These are phyloP conservation scores for Craterocephalus amniculus DNA, from an alignment of 2,797 vertebrate species.

Conservation along the genomic window DNA sequence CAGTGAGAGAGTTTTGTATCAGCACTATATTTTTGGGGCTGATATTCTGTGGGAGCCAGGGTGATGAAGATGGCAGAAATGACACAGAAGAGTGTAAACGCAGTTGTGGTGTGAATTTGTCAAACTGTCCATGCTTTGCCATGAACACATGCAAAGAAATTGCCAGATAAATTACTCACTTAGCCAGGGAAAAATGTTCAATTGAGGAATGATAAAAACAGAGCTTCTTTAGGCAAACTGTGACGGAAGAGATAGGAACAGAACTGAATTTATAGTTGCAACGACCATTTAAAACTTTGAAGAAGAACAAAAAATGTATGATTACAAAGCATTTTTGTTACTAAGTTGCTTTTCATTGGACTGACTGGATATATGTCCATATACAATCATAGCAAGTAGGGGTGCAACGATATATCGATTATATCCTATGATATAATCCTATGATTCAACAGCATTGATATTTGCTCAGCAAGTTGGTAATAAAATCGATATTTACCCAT, in stretches of 20 bases:
- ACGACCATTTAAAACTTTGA: slow-evolving; percentile 2
- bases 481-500: no score
- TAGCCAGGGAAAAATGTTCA: slow-evolving; percentile 18
- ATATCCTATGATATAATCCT: no score
- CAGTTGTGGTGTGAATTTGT: slow-evolving; percentile 48
- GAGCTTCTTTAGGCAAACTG: not conserved
- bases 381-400: slow-evolving; percentile 11
- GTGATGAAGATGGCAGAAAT: slow-evolving; percentile 64
- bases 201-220: slow-evolving; percentile 27
- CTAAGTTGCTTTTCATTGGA: slow-evolving; percentile 6
- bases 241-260: not conserved
- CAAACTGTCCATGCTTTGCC: slow-evolving; percentile 51
- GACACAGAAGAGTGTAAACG: slow-evolving; percentile 44
- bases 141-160: slow-evolving; percentile 46
- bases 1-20: slow-evolving; percentile 47
- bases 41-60: slow-evolving; percentile 56
- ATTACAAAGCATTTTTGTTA: not conserved
- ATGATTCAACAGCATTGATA: no score
- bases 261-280: slow-evolving; percentile 1
- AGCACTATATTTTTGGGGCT: slow-evolving; percentile 49
- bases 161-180: slow-evolving; percentile 35
- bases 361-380: not conserved
- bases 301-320: not conserved
- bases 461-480: no score
- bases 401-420: no score